Base-by-base conservation (phyloP, 2,113 vertebrate genomes). In the Salvelinus sp. region DNA sequence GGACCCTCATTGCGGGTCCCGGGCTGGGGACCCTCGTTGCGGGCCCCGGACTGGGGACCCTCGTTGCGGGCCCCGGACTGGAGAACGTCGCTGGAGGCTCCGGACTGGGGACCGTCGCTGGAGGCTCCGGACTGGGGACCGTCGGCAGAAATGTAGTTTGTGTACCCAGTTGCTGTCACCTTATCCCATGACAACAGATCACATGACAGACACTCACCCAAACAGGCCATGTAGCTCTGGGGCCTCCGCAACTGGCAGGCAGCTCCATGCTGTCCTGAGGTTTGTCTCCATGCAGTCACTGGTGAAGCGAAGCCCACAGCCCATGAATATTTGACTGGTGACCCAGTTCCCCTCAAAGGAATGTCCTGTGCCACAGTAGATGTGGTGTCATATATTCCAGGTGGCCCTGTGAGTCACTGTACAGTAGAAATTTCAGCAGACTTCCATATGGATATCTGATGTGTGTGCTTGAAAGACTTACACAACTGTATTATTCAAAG, bases 271-370 rank as follows among this genome's bases (percentile, higher is more conserved):
- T 74, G 77, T 87, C 82, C 63, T 62, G 76, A 77, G 69, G 76
- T 82, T 79, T 74, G 71, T 73, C 73, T 77, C 78, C 63, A 22
- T 79, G 69, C 71, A 80, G 76, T 65, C 73, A 72, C 77, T n/a
- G 68, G 38, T 5, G 50, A 44, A 44, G 58, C 58, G 7, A 62
- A 76, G 73, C 69, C 80, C 72, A 69, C 76, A 77, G 50, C 3
- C 69, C 74, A 89, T 92, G 83, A 91, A 89, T 91, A 91, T 90
- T 92, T 91, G 70, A 89, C 87, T 82, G 80, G 79, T 91, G 87
- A 92, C 86, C 90, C 84, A 90, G 75, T 91, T 93, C 86, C 72
- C 70, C 75, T 86, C 78, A 77, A 25, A 72, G 84, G 81, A 85
- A 44, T 88, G 90, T 88, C 89, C 90, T 85, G 83, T 82, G 86